Conservation (phyloP, 2,797 vertebrate species). For the Coregonus sp. region DNA sequence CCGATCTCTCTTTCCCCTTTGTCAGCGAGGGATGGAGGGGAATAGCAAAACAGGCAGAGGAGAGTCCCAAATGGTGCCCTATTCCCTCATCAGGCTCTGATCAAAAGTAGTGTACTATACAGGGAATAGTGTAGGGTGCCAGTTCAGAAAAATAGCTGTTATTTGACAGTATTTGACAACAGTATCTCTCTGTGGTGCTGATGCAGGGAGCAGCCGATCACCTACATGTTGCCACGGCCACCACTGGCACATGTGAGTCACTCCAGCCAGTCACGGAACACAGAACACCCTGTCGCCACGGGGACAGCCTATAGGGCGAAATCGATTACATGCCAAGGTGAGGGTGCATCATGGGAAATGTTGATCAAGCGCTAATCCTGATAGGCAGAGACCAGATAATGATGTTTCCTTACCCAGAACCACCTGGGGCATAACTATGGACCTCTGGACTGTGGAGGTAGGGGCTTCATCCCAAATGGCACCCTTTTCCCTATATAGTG, state of each 20-base stretch:
- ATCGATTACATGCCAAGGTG: conserved; percentile 30
- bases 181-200: background rate
- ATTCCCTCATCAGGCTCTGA: background rate
- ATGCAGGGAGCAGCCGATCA: background rate
- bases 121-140: background rate
- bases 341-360: conserved; percentile 25
- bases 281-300: conserved; percentile 15
- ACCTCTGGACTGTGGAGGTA: background rate
- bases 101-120: background rate
- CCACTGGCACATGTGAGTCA: conserved; percentile 16
- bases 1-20: conserved; percentile 29
- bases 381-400: conserved; percentile 22
- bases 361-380: conserved; percentile 28
- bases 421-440: conserved; percentile 12
- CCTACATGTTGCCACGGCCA: conserved; percentile 13
- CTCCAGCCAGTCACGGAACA: conserved; percentile 22
- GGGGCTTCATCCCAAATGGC: too few species aligned
- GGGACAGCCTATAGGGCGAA: conserved; percentile 27
- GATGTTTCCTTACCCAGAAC: conserved; percentile 14
- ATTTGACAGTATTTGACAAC: background rate
- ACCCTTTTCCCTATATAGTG: background rate
- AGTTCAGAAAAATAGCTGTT: background rate
- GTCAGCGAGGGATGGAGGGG: conserved; percentile 36
- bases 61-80: background rate
- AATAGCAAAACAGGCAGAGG: conserved; percentile 60